A percentile compares a stretch with the other conserved stretches of the same genome.
Conservation (phyloP, 1,140 invertebrate species). For the Bemisia tabaci region DNA sequence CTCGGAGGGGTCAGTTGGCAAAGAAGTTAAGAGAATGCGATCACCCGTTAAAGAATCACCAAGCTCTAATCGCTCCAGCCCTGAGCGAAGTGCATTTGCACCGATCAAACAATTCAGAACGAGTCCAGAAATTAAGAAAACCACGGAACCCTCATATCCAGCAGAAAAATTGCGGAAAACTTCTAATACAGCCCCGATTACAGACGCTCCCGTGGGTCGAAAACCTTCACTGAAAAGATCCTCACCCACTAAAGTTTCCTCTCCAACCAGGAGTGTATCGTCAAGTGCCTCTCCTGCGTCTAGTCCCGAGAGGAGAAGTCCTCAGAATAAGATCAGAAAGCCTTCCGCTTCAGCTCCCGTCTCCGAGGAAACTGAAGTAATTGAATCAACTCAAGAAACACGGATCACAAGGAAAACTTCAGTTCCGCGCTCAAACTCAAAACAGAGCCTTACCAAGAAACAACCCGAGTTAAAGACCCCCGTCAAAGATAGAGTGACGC, state of each 20-base stretch:
- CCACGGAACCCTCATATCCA: not conserved
- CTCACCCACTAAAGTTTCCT: constrained; percentile 15
- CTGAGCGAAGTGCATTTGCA: constrained; percentile 24
- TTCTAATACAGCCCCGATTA: not conserved
- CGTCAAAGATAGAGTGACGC: not conserved
- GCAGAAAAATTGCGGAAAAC: not conserved
- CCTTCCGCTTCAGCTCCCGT: not conserved
- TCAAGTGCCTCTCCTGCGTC: constrained; percentile 12
- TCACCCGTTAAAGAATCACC: constrained; percentile 1
- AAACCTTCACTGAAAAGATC: not conserved
- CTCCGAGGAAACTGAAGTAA: not conserved
- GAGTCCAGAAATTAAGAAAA: constrained; percentile 14
- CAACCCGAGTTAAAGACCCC: too few species aligned
- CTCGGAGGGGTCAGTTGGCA: constrained; percentile 26
- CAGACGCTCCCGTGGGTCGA: not conserved
- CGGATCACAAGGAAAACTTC: not conserved
- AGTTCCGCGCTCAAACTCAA: not conserved
- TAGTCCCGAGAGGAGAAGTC: constrained; percentile 15
- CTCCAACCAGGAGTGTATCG: constrained; percentile 20
- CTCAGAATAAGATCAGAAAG: constrained; percentile 12
- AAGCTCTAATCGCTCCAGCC: constrained; percentile 21
- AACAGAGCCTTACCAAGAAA: not conserved
- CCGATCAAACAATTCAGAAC: constrained; percentile 24
- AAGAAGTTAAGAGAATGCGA: constrained; percentile 19
- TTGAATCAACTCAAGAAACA: not conserved